Evolutionary conservation across 1,140 invertebrate genomes (phyloP).

Genomic region (Caenorhabditis inopinata): DNA sequence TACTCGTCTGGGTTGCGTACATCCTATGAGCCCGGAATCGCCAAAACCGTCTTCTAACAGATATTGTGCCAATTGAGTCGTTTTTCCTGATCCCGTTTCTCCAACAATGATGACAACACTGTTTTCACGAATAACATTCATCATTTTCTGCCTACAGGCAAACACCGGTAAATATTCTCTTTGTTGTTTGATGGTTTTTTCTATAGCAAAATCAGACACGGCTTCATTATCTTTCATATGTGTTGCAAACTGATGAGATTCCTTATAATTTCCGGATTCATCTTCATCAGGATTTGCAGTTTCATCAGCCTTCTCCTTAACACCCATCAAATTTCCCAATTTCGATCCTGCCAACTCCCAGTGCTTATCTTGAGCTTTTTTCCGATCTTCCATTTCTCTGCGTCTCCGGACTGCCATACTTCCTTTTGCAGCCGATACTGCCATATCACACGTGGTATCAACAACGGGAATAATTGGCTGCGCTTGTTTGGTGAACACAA

Average conservation of each 20-base stretch:
- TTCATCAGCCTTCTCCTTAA: conserved; percentile 78
- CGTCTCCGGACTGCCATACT: conserved; percentile 77
- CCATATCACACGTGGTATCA: conserved; percentile 97
- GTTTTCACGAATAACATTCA: conserved; percentile 73
- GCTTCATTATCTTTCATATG: conserved; percentile 80
- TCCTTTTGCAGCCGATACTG: conserved; percentile 91
- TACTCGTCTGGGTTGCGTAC: conserved; percentile 83
- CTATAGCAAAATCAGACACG: conserved; percentile 83
- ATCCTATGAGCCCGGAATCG: conserved; percentile 85
- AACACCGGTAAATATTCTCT: conserved; percentile 90
- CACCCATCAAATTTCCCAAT: conserved; percentile 94
- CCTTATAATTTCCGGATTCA: conserved; percentile 66
- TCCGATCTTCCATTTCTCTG: conserved; percentile 91
- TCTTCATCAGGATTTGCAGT: conserved; percentile 69
- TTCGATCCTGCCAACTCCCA: conserved; percentile 97
- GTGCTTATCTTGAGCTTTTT: conserved; percentile 88
- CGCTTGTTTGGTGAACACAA: conserved; percentile 87
- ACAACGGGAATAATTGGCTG: conserved; percentile 85
- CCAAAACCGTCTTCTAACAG: conserved; percentile 96
- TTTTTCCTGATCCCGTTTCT: conserved; percentile 98
- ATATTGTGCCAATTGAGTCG: conserved; percentile 97
- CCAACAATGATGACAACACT: conserved; percentile 70
- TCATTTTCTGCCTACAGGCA: conserved; percentile 86
- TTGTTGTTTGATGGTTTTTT: conserved; percentile 82
- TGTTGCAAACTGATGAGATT: conserved; percentile 87